These are phyloP conservation scores for Aricia artaxerxes DNA, from an alignment of 2,888 invertebrate species.

Conservation along the genomic window DNA sequence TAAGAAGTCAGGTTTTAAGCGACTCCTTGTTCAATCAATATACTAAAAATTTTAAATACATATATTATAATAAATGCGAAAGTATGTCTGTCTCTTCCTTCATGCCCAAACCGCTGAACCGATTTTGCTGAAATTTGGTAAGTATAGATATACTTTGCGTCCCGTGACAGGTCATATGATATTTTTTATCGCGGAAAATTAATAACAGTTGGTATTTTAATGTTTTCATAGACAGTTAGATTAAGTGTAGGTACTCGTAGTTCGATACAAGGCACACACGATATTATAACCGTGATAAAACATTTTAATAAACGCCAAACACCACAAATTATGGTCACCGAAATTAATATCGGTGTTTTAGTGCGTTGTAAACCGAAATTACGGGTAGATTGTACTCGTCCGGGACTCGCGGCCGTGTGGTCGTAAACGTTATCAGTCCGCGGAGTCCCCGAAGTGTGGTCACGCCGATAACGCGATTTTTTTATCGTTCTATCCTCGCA, in stretches of 20 bases:
- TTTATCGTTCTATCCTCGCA: constrained; percentile 32
- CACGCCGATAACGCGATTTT: constrained; percentile 45
- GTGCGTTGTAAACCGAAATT: constrained; percentile 37
- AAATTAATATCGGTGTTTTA: constrained; percentile 24
- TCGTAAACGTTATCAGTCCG: constrained; percentile 18
- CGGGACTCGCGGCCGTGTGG: constrained; percentile 35
- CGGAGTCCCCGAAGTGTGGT: constrained; percentile 48
- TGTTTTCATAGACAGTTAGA: neutral
- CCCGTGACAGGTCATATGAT: too few species aligned
- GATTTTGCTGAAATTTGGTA: too few species aligned
- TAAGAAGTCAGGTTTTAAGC: too few species aligned
- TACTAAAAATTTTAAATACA: too few species aligned
- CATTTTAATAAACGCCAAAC: neutral
- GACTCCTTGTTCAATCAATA: too few species aligned
- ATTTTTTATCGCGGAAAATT: too few species aligned
- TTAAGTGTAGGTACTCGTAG: neutral
- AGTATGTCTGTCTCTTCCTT: too few species aligned
- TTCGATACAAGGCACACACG: neutral
- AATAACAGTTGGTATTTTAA: too few species aligned
- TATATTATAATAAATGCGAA: too few species aligned
- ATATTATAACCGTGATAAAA: neutral
- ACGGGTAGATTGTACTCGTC: constrained; percentile 51
- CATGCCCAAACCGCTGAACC: too few species aligned
- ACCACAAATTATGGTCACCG: constrained; percentile 16
- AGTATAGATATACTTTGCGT: too few species aligned